These are phyloP conservation scores for Chaetodon auriga DNA, from an alignment of 2,113 vertebrate genomes.

Conservation along the genomic window DNA sequence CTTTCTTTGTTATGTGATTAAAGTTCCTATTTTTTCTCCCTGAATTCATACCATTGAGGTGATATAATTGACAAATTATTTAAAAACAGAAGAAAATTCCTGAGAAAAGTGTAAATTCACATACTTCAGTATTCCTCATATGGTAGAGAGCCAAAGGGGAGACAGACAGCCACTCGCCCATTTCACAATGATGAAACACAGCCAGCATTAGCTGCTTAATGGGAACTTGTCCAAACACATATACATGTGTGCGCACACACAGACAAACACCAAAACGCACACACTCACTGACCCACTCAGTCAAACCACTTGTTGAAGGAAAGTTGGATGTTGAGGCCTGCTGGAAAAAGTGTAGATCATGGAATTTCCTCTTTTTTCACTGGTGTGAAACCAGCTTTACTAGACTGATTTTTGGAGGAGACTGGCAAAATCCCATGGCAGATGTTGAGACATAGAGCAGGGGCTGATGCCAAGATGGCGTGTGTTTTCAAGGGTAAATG, in stretches of 20 bases:
- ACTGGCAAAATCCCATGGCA: conserved; percentile 53
- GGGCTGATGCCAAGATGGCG: conserved; percentile 59
- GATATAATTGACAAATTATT: conserved; percentile 5
- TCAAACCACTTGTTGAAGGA: conserved; percentile 74
- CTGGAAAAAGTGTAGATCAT: conserved; percentile 72
- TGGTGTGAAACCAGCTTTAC: conserved; percentile 81
- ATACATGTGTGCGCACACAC: neutral
- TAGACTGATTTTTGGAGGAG: conserved; percentile 77
- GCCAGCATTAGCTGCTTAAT: conserved; percentile 56
- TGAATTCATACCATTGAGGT: neutral
- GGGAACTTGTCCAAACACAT: conserved; percentile 33
- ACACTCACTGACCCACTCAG: conserved; percentile 56
- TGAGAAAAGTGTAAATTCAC: conserved; percentile 1
- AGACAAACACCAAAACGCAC: conserved; percentile 51
- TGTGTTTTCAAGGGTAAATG: conserved; percentile 75
- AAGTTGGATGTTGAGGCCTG: conserved; percentile 66
- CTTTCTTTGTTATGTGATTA: neutral
- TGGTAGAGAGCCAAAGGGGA: conserved; percentile 9
- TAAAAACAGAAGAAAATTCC: conserved; percentile 15
- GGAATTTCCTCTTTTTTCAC: conserved; percentile 78
- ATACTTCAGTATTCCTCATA: conserved; percentile 12
- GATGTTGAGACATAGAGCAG: conserved; percentile 38
- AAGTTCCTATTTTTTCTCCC: neutral
- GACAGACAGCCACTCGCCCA: conserved; percentile 10
- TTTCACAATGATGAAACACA: conserved; percentile 53